Base-by-base conservation (phyloP, 2,113 vertebrate species). In the Limnothrissa miodon region DNA sequence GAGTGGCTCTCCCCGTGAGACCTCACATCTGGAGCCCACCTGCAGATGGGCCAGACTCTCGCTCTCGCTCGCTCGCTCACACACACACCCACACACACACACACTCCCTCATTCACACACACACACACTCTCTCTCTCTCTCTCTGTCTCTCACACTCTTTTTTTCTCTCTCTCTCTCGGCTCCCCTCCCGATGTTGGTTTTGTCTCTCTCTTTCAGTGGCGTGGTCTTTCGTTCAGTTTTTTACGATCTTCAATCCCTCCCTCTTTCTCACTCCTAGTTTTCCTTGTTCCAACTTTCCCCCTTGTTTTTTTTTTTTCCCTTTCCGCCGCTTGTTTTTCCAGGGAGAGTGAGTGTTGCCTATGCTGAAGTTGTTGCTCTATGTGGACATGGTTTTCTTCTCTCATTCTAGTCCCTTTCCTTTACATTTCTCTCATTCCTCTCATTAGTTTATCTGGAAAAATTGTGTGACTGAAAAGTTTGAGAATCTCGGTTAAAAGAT, bases 11-110 rank as follows among this genome's bases (percentile, higher is more conserved):
- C 90, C 90, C 90, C 87, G 88, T 85, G 89, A 88, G 90, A 88
- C 90, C 79, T 88, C 89, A 93, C 93, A 95, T 94, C 93, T 95
- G 94, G 92, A 91, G 91, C 87, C 92, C 92, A 93, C 93, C 92
- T 94, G 92, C 91, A 90, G 89, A 90, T 89, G 90, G 84, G 86
- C 85, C 66, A 53, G 42, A 42, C 42, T 42, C 42, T 42, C 2
- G n/a, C 79, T 80, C 81, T 45, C 66, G 36, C 11, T 29, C 83
- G 3, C 79, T 53, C 8, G 62, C 83, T 83, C 10, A n/a, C n/a
- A n/a, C n/a, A n/a, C n/a, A n/a, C n/a, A n/a, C n/a, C n/a, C n/a
- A n/a, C n/a, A n/a, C n/a, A n/a, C n/a, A n/a, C n/a, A n/a, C 85
- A 83, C 82, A 85, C 83, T 62, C 80, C 0, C 80, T 86, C 45